Base-by-base conservation (phyloP, 1,140 invertebrate species). In the Campoletis sonorensis region DNA sequence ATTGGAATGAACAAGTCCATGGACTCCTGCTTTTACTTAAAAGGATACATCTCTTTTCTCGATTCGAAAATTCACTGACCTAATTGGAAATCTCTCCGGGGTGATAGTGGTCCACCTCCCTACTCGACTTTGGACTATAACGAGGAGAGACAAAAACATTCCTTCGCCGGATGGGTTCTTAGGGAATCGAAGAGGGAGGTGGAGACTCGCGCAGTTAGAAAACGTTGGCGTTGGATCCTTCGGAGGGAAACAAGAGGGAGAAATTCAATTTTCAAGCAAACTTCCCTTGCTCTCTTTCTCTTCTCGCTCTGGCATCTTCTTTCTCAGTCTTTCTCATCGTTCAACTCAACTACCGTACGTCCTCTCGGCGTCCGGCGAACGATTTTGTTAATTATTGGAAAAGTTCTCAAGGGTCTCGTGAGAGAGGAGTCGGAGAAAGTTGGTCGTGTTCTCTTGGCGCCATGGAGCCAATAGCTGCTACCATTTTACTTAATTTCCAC, bases 311-410 rank as follows among this genome's bases (percentile, higher is more conserved):
- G 37, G 40, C 23, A 71, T 26, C 70, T 67, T 80, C 49, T 45
- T 45, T 45, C 40, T 45, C 40, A 11, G 40, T 45, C 13, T 3
- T 13, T 5, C 40, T 11, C 40, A 10, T 45, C 40, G 40, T 45
- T 45, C 8, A 45, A 49, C 64, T 80, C 68, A 23, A 73, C 54
- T 37, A 37, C 78, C 33, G 40, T 26, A 15, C 45, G 45, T 37
- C 67, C 71, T 51, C 67, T 40, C 26, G 49, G 58, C 78, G 61
- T 81, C 77, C 80, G 61, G 40, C 68, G 49, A 79, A 79, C 80
- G 80, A 83, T 83, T 83, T 83, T 79, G 78, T 84, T 84, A 84
- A 84, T 84, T 84, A 84, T 84, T 84, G 79, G 79, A 82, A 82
- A 81, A 82, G 80, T 84, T 84, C 23, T 67, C 76, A 21, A 37